These are phyloP conservation scores for Bombus waltoni DNA, from an alignment of 1,140 invertebrate species.

Conservation along the genomic window DNA sequence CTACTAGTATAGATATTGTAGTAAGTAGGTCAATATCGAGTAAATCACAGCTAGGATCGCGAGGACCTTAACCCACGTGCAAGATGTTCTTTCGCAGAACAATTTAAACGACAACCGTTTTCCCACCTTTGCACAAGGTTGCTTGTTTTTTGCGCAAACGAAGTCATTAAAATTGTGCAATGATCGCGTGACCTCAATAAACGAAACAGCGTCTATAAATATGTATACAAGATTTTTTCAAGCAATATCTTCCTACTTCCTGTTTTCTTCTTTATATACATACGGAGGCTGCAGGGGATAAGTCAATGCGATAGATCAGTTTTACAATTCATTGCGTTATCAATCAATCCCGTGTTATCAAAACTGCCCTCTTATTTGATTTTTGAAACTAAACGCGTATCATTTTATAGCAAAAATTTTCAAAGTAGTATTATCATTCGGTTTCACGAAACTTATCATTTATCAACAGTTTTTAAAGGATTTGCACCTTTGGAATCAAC, in stretches of 20 bases:
- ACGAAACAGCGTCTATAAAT: neutral
- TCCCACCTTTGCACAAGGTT: neutral
- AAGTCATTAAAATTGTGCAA: neutral
- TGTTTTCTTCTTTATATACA: neutral
- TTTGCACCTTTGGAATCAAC: too few species aligned
- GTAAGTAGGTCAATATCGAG: constrained; percentile 79
- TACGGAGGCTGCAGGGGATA: neutral
- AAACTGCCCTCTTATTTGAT: neutral
- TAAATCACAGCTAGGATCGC: constrained; percentile 71
- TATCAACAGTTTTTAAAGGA: too few species aligned
- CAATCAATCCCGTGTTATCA: too few species aligned
- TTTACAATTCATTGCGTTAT: too few species aligned
- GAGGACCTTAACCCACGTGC: constrained; percentile 56
- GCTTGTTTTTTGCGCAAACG: neutral
- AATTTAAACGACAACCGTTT: constrained; percentile 35
- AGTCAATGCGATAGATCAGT: neutral
- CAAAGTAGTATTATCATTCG: neutral
- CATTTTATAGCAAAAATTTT: too few species aligned
- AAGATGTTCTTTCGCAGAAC: constrained; percentile 59
- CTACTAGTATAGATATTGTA: constrained; percentile 36
- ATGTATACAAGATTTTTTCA: neutral
- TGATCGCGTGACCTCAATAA: neutral
- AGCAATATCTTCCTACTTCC: neutral
- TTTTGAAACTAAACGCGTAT: neutral
- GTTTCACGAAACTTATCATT: neutral